phyloP scores from a whole-genome alignment of 2,888 invertebrate genomes.

The Drosophila subquinaria region DNA sequence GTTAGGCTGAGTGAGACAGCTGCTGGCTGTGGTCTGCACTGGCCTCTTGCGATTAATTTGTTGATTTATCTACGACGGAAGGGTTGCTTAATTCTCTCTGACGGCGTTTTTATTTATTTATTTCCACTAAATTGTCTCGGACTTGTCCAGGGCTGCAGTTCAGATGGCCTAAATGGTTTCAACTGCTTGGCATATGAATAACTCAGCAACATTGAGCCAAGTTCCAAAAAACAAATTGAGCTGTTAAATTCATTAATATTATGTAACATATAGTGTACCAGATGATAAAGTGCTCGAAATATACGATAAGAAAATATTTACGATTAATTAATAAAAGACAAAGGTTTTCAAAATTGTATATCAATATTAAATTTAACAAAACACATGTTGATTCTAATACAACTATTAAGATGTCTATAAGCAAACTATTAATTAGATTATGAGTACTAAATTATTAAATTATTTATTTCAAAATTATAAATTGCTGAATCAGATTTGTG shows the following conservation, averaged over 20 bases:
- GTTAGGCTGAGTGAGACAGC: neutral
- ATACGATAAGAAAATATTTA: neutral
- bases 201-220: neutral
- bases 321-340: neutral
- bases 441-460: too few species aligned
- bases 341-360: neutral
- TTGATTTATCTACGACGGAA: slow-evolving; percentile 83
- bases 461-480: too few species aligned
- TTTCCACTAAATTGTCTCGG: slow-evolving; percentile 19
- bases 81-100: slow-evolving; percentile 80
- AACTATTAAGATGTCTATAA: neutral
- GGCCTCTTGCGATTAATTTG: slow-evolving; percentile 65
- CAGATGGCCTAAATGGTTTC: neutral
- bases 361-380: neutral
- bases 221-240: neutral
- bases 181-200: slow-evolving; percentile 5
- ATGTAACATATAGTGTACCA: neutral
- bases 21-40: slow-evolving; percentile 55
- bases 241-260: neutral
- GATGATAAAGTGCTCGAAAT: neutral
- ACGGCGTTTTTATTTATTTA: slow-evolving; percentile 63
- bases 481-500: too few species aligned
- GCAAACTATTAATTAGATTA: too few species aligned
- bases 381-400: neutral
- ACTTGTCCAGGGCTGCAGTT: slow-evolving; percentile 1